Evolutionary conservation across 2,888 invertebrate genomes (phyloP).

Genomic region (Brachylomia viminalis): DNA sequence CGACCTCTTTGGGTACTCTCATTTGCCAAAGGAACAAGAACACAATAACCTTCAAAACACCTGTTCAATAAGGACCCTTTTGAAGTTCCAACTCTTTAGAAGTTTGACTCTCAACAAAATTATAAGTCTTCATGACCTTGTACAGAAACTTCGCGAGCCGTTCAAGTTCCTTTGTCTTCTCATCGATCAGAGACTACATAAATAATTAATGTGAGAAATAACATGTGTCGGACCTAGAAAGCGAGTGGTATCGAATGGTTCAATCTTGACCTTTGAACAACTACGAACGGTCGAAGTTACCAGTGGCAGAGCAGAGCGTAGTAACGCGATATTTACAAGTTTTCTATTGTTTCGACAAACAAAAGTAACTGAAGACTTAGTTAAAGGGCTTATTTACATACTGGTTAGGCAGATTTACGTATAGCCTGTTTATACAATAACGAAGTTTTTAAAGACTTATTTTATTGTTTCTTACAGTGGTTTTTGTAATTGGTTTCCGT

Average conservation of each 20-base stretch:
- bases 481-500: conserved; percentile 40
- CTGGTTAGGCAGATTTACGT: conserved; percentile 48
- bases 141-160: conserved; percentile 27
- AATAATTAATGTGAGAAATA: conserved; percentile 61
- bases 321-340: conserved; percentile 56
- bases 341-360: conserved; percentile 48
- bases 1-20: not conserved
- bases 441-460: conserved; percentile 24
- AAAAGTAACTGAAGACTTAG: conserved; percentile 54
- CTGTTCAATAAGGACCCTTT: conserved; percentile 10
- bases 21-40: not conserved
- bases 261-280: conserved; percentile 47
- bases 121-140: conserved; percentile 23
- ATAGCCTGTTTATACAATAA: conserved; percentile 32
- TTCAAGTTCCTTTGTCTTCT: conserved; percentile 26
- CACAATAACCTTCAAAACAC: conserved; percentile 23
- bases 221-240: conserved; percentile 42
- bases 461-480: conserved; percentile 27
- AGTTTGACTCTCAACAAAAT: conserved; percentile 33
- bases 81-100: conserved; percentile 30
- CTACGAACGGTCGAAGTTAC: not conserved
- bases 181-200: conserved; percentile 56
- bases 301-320: not conserved
- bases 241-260: conserved; percentile 14
- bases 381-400: conserved; percentile 52